phyloP scores from a whole-genome alignment of 2,888 invertebrate genomes.

The Synergus umbraculus region DNA sequence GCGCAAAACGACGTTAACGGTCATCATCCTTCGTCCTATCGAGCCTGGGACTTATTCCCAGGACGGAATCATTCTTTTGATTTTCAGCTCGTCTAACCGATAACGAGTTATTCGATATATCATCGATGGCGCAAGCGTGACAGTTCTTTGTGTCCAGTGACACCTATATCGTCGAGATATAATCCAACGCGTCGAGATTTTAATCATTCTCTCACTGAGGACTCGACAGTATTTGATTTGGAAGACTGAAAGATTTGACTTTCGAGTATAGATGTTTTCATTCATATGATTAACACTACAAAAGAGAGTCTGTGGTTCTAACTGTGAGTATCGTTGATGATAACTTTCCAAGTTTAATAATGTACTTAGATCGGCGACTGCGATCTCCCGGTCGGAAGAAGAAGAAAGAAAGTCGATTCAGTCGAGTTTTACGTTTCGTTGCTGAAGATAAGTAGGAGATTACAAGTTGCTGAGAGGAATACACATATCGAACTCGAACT shows the following conservation, averaged over 20 bases:
- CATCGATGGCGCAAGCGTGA: conserved; percentile 10
- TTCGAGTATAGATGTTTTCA: neutral
- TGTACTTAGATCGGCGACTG: conserved; percentile 25
- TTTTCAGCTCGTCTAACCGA: conserved; percentile 7
- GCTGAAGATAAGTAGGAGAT: conserved; percentile 40
- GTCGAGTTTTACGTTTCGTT: conserved; percentile 8
- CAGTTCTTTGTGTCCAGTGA: conserved; percentile 28
- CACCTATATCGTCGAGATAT: neutral
- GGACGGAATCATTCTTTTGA: conserved; percentile 29
- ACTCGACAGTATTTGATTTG: neutral
- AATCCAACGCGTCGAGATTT: neutral
- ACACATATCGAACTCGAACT: conserved; percentile 49
- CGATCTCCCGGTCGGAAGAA: conserved; percentile 17
- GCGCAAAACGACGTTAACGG: conserved; percentile 28
- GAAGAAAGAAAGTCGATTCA: conserved; percentile 13
- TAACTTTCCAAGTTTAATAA: neutral
- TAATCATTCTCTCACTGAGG: neutral
- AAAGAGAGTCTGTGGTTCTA: too few species aligned
- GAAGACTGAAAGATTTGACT: too few species aligned
- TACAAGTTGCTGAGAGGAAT: conserved; percentile 33
- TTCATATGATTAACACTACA: neutral
- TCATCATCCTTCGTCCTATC: conserved; percentile 26
- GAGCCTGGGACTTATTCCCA: neutral
- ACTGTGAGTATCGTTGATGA: too few species aligned
- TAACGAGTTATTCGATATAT: conserved; percentile 33